Evolutionary conservation across 1,140 invertebrate species (phyloP), one percentile per base, ranked within the genome.

Genomic region (Leptinotarsa lineolata): DNA sequence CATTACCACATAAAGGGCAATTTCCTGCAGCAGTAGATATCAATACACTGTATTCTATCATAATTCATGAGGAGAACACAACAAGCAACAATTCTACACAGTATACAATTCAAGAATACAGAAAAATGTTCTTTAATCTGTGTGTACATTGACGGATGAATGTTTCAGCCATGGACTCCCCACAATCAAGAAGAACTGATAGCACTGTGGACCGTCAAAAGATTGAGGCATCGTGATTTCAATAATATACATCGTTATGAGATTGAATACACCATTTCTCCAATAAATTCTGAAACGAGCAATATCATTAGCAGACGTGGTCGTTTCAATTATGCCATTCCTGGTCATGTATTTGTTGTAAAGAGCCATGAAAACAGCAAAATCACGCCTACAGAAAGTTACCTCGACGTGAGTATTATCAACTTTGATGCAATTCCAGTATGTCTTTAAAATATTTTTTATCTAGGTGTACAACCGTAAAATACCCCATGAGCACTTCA

Each of bases 121-220:
- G 8, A 39, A 39, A 39, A 39, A 2, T 39, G 8, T 39, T 39
- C 11, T 39, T 11, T 3, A 39, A 39, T 39, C 30, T 39, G 8
- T 1, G 8, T 39, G 11, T 39, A 39, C 11, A 39, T 39, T 39
- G 30, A 39, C 30, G 8, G 2, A 39, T 0, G 8, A 39, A 11
- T 39, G 8, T 75, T 68, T 64, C 48, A 80, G 70, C 21, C 59
- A 16, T 79, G 78, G 66, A 70, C 65, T 20, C 73, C 73, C 13
- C 77, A 82, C 58, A 85, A 85, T 63, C 81, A 82, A 74, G 81
- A 84, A 72, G 84, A 85, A 68, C 82, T 89, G 4, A 86, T 86
- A 75, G 89, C 89, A 0, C 79, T 89, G 68, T 91, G 90, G 90
- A 88, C 87, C 3, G 89, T 91, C 0, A 89, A 90, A 80, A 85